Base-by-base conservation (phyloP, 2,797 vertebrate genomes). In the Decapterus maruadsi region DNA sequence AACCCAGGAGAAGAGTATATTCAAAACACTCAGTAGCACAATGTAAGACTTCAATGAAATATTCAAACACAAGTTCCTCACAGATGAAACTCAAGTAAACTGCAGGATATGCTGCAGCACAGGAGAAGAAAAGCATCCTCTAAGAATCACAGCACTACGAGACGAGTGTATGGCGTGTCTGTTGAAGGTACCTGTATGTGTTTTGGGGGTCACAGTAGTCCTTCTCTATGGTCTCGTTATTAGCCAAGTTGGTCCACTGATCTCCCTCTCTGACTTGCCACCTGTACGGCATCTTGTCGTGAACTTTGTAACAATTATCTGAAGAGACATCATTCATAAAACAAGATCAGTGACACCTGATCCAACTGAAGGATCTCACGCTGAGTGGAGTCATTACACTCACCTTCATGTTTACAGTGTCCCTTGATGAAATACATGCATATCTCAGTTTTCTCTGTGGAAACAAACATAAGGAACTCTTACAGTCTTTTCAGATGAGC, bases 351-450 rank as follows among this genome's bases (percentile, higher is more conserved):
- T 36, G 16, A 12, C 22, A 4, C 12, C 2, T 8, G 12, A 62
- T 43, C n/a, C 48, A 58, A 22, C 51, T 8, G 34, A 36, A 8
- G 34, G 8, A 36, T 8, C 1, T 8, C 7, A 36, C 7, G 8
- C 8, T 36, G 34, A 36, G 34, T 36, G 34, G 34, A 36, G 34
- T 36, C 8, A 36, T 36, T 36, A 36, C 34, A 50, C 91, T 93
- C 80, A 95, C 95, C 94, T 0, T 78, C 84, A 14, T 94, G 75
- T 38, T 2, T 92, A 68, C 95, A 96, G 72, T 20, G 5, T 48
- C 94, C 94, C 82, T 92, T 95, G 69, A 96, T 80, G 83, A 87
- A 95, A 87, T 64, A 94, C 91, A 95, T 75, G 77, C 95, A 96
- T 51, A 96, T 95, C 78, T 94, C 94, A 0, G 78, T 94, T 91